A percentile compares a stretch with the other conserved stretches of the same genome.
Evolutionary conservation across 2,888 invertebrate genomes (phyloP).

Genomic region (Chymomyza amoena): DNA sequence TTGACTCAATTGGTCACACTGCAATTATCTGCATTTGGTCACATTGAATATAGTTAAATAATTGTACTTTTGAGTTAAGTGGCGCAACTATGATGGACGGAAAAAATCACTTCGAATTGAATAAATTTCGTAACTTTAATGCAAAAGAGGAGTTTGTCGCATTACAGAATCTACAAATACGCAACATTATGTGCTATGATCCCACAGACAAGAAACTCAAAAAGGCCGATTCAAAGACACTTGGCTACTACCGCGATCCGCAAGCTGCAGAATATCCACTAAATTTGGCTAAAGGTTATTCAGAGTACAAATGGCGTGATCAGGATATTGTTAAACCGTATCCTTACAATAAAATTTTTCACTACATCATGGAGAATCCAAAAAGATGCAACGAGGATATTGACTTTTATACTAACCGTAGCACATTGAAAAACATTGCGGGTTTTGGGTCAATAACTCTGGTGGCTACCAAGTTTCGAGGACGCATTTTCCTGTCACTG

Average conservation of each 20-base stretch:
- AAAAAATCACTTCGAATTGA: not conserved
- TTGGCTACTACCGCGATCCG: slow-evolving; percentile 13
- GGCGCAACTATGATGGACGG: not conserved
- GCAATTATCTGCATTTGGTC: not conserved
- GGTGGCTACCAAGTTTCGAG: slow-evolving; percentile 13
- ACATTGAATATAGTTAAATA: no score
- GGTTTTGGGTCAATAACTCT: not conserved
- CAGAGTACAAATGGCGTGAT: not conserved
- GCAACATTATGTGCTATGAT: slow-evolving; percentile 10
- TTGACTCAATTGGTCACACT: not conserved
- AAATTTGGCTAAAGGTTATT: slow-evolving; percentile 5
- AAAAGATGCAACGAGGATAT: not conserved
- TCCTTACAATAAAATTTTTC: slow-evolving; percentile 6
- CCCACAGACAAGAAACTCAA: not conserved
- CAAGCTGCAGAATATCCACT: slow-evolving; percentile 10
- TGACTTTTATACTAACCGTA: slow-evolving; percentile 24
- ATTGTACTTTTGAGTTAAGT: no score
- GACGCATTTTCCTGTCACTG: slow-evolving; percentile 7
- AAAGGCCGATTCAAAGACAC: not conserved
- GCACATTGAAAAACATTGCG: not conserved
- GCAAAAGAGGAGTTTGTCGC: not conserved
- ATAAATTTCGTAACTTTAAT: not conserved
- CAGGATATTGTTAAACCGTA: not conserved
- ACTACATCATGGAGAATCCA: slow-evolving; percentile 3
- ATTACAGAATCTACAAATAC: not conserved